Evolutionary conservation across 2,888 invertebrate species (phyloP), one percentile per base, ranked within the genome.

Genomic region (Ochlodes sylvanus): DNA sequence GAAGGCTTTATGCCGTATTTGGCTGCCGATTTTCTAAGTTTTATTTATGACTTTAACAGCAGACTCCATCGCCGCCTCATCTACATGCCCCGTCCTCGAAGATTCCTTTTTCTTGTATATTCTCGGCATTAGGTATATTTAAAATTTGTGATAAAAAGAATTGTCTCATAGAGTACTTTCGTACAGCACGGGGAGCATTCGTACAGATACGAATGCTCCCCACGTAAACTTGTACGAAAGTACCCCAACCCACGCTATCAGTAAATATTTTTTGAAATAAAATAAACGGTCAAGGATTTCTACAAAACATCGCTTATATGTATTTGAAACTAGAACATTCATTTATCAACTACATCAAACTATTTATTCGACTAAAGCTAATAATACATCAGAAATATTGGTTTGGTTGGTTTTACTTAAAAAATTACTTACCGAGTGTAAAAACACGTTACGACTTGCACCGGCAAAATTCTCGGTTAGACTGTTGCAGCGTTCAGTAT

Each of bases 121-220:
- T n/a, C n/a, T n/a, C n/a, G n/a, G n/a, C n/a, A n/a, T n/a, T n/a
- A n/a, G n/a, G n/a, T n/a, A n/a, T n/a, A n/a, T n/a, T n/a, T n/a
- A n/a, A n/a, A n/a, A n/a, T n/a, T n/a, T n/a, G n/a, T n/a, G n/a
- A n/a, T n/a, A n/a, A n/a, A n/a, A n/a, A n/a, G n/a, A n/a, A n/a
- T n/a, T n/a, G n/a, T n/a, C n/a, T n/a, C n/a, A 83, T 77, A 44
- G n/a, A 6, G 7, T 44, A 44, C 5, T 2, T 15, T 6, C 15
- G 15, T 52, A 44, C n/a, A 44, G n/a, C 32, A 34, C 32, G 5
- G 32, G 32, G 32, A 5, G 32, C 32, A 34, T 44, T 44, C 42
- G 42, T 19, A 44, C n/a, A 44, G n/a, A n/a, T 44, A 44, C 42
- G 42, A 44, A 44, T 44, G 42, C 42, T 44, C 42, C n/a, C n/a